Base-by-base conservation (phyloP, 2,797 vertebrate genomes). In the Botia kubotai region DNA sequence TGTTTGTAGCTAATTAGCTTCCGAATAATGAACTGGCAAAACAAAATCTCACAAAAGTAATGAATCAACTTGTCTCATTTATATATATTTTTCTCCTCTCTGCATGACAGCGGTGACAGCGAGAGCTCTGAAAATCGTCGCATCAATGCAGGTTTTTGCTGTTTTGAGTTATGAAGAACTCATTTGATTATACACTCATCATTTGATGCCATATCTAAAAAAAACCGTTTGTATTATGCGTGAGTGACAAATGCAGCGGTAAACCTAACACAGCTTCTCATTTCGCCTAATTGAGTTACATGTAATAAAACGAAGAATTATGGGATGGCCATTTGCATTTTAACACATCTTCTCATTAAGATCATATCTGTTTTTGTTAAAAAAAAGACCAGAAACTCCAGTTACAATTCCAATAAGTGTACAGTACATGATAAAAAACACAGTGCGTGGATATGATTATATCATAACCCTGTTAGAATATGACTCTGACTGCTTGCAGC, bases 31-130 rank as follows among this genome's bases (percentile, higher is more conserved):
- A 79, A 39, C 63, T 50, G 12, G 6, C 70, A 29, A 71, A 71
- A 78, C 39, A 43, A 14, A 63, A 69, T 72, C 68, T 39, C 43
- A 53, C 52, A 29, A 69, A 77, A 79, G 57, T 71, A 78, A 70
- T 78, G 69, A 72, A 46, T 53, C 29, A 79, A 53, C 69, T 79
- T n/a, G 29, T 72, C 68, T 72, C 48, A 65, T 72, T 79, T 72
- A 70, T 65, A 62, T 63, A 50, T 79, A 50, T 63, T 72, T 72
- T 6, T 29, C 21, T 39, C 23, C 11, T 62, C n/a, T 78, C 55
- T 19, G 67, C 67, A 71, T 50, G 76, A 66, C 63, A n/a, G 11
- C 29, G 16, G 14, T 39, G 33, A 70, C 55, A 62, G 26, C 17
- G 50, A 66, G 70, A 55, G 50, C 70, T 66, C 48, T 55, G 58